phyloP scores from a whole-genome alignment of 2,888 invertebrate species.

The Malachius bipustulatus region DNA sequence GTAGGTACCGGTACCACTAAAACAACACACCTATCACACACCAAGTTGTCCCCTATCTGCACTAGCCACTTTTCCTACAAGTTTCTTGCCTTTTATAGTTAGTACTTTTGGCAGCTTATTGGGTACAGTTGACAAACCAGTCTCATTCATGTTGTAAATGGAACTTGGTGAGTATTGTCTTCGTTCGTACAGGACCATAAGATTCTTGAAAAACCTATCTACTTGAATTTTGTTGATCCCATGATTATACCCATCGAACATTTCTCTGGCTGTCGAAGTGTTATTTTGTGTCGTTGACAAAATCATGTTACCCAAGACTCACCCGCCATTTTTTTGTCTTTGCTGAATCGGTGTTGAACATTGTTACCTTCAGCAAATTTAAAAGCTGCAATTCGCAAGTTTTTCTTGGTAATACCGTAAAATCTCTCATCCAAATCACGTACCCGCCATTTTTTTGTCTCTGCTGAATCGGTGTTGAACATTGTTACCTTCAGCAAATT shows the following conservation, averaged over 20 bases:
- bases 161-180: not conserved
- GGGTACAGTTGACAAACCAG: not conserved
- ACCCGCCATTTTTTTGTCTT: too few species aligned
- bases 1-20: conserved; percentile 3
- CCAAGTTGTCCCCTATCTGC: conserved; percentile 2
- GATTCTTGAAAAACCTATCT: not conserved
- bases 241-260: not conserved
- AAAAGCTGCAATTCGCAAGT: not conserved
- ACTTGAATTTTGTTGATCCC: conserved; percentile 2
- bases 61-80: conserved; percentile 3
- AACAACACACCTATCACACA: not conserved
- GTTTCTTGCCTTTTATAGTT: conserved; percentile 1
- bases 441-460: too few species aligned
- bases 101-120: conserved; percentile 3
- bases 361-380: not conserved
- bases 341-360: not conserved
- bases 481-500: not conserved
- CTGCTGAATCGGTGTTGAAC: not conserved
- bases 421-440: not conserved
- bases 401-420: not conserved
- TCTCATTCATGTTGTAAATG: conserved; percentile 2
- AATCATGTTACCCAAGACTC: too few species aligned
- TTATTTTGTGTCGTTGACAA: not conserved
- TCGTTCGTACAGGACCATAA: not conserved
- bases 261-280: not conserved